A percentile compares a stretch with the other conserved stretches of the same genome.
phyloP scores from a whole-genome alignment of 2,888 invertebrate genomes.

The Leuctra nigra region DNA sequence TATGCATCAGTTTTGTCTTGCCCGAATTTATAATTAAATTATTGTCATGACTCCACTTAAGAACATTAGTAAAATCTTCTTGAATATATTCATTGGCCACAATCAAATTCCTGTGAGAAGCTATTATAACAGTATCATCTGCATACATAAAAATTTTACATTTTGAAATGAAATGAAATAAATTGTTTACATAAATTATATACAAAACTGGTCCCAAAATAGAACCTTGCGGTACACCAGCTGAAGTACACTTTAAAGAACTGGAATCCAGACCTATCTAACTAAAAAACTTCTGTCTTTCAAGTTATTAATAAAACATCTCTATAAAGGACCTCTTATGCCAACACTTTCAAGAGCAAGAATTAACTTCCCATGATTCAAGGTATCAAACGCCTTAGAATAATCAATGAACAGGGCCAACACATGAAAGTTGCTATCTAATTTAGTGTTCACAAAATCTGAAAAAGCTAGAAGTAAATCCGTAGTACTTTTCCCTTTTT shows the following conservation, averaged over 20 bases:
- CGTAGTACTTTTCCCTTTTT: neutral
- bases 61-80: too few species aligned
- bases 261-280: neutral
- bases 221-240: neutral
- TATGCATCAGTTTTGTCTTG: too few species aligned
- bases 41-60: too few species aligned
- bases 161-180: neutral
- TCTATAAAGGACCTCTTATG: neutral
- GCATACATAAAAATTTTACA: neutral
- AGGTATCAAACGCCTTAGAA: too few species aligned
- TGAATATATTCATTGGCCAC: too few species aligned
- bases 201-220: neutral
- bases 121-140: neutral
- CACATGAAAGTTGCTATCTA: neutral
- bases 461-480: neutral
- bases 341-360: neutral
- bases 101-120: too few species aligned
- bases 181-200: neutral
- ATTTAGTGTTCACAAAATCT: neutral
- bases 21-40: too few species aligned
- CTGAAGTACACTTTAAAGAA: neutral
- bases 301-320: neutral
- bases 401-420: too few species aligned
- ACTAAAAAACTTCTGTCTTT: neutral
- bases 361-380: too few species aligned